Evolutionary conservation across 2,113 vertebrate genomes (phyloP), one percentile per base, ranked within the genome.

Genomic region (Periophthalmus modestus): DNA sequence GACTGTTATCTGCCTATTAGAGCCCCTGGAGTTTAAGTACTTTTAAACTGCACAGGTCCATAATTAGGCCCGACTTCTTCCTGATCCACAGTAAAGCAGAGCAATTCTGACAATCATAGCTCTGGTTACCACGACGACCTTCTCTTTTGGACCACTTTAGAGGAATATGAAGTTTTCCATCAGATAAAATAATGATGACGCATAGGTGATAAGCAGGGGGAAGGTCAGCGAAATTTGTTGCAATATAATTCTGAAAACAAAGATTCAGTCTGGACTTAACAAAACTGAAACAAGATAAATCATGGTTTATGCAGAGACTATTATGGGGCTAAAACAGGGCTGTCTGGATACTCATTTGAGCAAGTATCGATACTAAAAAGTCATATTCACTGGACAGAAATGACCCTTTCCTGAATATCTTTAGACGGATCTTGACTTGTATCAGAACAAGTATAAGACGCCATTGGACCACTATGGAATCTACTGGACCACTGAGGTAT

Each of bases 141-240:
- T 61, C 18, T 50, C 48, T 18, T 21, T 48, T 16, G 46, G 4
- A 23, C 67, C 33, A 66, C 33, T 19, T 66, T n/a, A 46, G 34
- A 43, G 34, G 3, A 46, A 39, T 7, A 18, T 13, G 39, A 39
- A 66, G 19, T 66, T 46, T 66, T 46, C 11, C 3, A 43, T 66
- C 18, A 66, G 63, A 66, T 66, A 46, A 66, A 66, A 66, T 66
- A 66, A 66, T 66, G 39, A 66, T n/a, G 63, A 34, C 18, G 9
- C 18, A 46, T 46, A 5, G 18, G 5, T 3, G 36, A 66, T 66
- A 12, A 36, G n/a, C 63, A 46, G n/a, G 11, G 36, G 21, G n/a
- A 66, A 66, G 63, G 63, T 66, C 63, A 66, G 14, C 9, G n/a
- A 5, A 47, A 55, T 55, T 52, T 55, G 52, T 55, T 55, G 19